Evolutionary conservation across 2,888 invertebrate species (phyloP).

Genomic region (Rhaphigaster nebulosa): DNA sequence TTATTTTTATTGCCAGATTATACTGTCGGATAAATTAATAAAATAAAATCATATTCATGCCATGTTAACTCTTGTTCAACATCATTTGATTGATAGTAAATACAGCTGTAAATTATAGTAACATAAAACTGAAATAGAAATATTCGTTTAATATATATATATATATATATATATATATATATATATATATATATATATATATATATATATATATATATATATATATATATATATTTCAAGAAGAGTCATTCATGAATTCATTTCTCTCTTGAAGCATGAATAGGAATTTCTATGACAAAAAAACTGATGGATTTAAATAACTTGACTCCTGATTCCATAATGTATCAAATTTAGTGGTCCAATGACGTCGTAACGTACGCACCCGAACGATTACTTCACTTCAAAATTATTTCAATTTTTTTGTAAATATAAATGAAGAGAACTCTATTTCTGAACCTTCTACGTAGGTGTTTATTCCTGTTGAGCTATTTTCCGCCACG

Average conservation of each 20-base stretch:
- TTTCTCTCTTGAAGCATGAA: neutral
- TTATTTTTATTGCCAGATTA: no score
- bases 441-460: neutral
- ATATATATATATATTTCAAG: no score
- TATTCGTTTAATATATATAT: no score
- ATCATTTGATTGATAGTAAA: no score
- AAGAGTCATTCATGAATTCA: neutral
- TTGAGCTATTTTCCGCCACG: neutral
- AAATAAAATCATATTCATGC: no score
- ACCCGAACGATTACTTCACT: neutral
- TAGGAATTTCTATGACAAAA: neutral
- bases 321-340: neutral
- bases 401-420: neutral
- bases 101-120: no score
- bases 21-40: no score
- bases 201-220: no score
- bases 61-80: no score
- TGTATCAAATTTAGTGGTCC: neutral
- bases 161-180: no score
- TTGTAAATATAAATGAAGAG: conserved; percentile 24
- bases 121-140: no score
- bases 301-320: neutral
- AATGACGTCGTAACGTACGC: neutral
- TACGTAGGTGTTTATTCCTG: conserved; percentile 40
- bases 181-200: no score